Evolutionary conservation across 2,888 invertebrate species (phyloP).

Genomic region (Heliconius charithonia): DNA sequence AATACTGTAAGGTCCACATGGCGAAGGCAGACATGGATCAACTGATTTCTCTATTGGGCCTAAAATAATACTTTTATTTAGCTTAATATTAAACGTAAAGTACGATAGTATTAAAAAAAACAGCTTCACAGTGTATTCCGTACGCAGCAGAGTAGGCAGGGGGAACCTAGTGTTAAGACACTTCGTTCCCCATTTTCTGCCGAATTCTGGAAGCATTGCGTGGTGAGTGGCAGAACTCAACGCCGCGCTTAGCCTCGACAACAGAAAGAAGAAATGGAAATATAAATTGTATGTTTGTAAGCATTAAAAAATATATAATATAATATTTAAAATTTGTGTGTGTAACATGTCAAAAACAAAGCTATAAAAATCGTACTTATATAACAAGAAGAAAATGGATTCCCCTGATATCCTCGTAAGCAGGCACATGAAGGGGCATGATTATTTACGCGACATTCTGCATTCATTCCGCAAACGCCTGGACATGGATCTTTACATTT

Average conservation of each 20-base stretch:
- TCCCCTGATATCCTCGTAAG: slow-evolving; percentile 89
- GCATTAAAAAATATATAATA: background rate
- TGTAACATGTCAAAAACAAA: background rate
- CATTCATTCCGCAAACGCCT: slow-evolving; percentile 92
- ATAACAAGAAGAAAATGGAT: slow-evolving; percentile 90
- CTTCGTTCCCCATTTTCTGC: no score
- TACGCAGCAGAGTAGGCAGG: no score
- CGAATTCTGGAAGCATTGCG: no score
- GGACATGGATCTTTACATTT: slow-evolving; percentile 93
- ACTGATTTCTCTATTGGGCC: slow-evolving; percentile 67
- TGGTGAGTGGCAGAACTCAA: no score
- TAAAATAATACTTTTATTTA: slow-evolving; percentile 51
- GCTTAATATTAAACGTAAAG: background rate
- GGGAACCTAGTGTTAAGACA: no score
- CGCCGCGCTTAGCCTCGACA: no score
- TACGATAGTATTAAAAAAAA: background rate
- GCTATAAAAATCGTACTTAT: slow-evolving; percentile 61
- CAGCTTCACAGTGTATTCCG: no score
- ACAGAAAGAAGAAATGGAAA: no score
- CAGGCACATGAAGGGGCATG: slow-evolving; percentile 92
- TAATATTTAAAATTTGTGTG: background rate
- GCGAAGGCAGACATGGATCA: slow-evolving; percentile 85
- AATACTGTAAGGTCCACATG: slow-evolving; percentile 92
- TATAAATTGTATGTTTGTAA: no score
- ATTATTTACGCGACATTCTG: slow-evolving; percentile 91